Evolutionary conservation across 2,888 invertebrate genomes (phyloP), one percentile per base, ranked within the genome.

Genomic region (Yponomeuta evonymella): DNA sequence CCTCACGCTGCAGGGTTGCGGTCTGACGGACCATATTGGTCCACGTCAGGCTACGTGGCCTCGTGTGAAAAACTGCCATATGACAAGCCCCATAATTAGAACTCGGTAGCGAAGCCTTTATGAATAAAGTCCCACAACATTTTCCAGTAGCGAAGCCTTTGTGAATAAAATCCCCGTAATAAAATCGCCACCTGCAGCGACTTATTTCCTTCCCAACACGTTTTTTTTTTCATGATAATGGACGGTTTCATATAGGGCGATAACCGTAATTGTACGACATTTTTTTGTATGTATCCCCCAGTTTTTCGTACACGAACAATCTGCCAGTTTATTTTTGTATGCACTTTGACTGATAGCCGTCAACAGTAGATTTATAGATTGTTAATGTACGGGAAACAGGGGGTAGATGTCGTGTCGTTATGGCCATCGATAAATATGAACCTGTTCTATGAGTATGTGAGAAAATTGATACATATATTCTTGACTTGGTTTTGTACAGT

Each of bases 1-100:
- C 72, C 76, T 78, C 77, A 77, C 73, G 71, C 75, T 71, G 71
- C 75, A 81, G 30, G 63, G 65, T 5, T 65, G 30, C 65, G 65
- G 65, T 65, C 65, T 29, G 6, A 65, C 30, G 10, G 29, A 30
- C 65, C 30, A 33, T 29, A 30, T 65, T 65, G 65, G 65, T 65
- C 65, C 65, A 65, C 65, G 65, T 65, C 65, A 65, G 65, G 30
- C 29, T 12, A 63, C 23, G n/a, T 23, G 65, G 65, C 65, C 30
- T 4, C 33, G 65, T 65, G 29, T 65, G 65, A 12, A 33, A 65
- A 65, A n/a, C 65, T 12, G 33, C 65, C 29, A 33, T 65, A 33
- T 65, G 65, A 10, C 65, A 29, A 65, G 65, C 29, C 65, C 11
- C 65, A 65, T 65, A 30, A 10, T 30, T 65, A 65, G 43, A 43